Conservation (phyloP, 1,140 invertebrate species). For the Hesperophylax magnus region DNA sequence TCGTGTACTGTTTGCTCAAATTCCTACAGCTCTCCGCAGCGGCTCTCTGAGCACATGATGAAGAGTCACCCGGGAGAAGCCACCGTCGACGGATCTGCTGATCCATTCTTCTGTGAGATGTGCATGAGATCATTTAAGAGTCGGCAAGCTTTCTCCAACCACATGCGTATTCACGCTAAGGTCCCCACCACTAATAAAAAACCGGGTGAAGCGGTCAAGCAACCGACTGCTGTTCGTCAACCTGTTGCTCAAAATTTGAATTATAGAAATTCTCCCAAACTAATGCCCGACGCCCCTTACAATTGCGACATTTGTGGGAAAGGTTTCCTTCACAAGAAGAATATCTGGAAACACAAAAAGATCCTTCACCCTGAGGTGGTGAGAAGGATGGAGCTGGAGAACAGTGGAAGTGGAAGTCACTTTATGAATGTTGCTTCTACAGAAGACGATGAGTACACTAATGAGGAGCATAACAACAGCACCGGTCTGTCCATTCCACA, state of each 20-base stretch:
- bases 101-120: slow-evolving; percentile 68
- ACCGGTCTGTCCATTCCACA: slow-evolving; percentile 65
- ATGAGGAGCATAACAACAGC: slow-evolving; percentile 63
- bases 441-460: slow-evolving; percentile 67
- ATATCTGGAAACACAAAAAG: slow-evolving; percentile 71
- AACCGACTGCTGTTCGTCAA: slow-evolving; percentile 18
- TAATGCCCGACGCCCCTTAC: slow-evolving; percentile 65
- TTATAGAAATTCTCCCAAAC: slow-evolving; percentile 42
- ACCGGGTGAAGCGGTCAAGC: slow-evolving; percentile 60
- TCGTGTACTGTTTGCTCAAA: slow-evolving; percentile 74
- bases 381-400: slow-evolving; percentile 63
- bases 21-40: slow-evolving; percentile 73
- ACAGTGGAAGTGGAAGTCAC: slow-evolving; percentile 55
- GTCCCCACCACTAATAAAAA: slow-evolving; percentile 67
- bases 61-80: slow-evolving; percentile 62
- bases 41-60: slow-evolving; percentile 72
- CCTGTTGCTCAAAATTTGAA: slow-evolving; percentile 18
- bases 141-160: slow-evolving; percentile 69
- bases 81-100: slow-evolving; percentile 54
- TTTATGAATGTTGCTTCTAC: slow-evolving; percentile 65
- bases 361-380: slow-evolving; percentile 68
- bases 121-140: slow-evolving; percentile 69
- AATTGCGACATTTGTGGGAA: slow-evolving; percentile 75
- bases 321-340: slow-evolving; percentile 71
- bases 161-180: slow-evolving; percentile 70